phyloP scores from a whole-genome alignment of 2,888 invertebrate genomes.

The Caenorhabditis sinica region DNA sequence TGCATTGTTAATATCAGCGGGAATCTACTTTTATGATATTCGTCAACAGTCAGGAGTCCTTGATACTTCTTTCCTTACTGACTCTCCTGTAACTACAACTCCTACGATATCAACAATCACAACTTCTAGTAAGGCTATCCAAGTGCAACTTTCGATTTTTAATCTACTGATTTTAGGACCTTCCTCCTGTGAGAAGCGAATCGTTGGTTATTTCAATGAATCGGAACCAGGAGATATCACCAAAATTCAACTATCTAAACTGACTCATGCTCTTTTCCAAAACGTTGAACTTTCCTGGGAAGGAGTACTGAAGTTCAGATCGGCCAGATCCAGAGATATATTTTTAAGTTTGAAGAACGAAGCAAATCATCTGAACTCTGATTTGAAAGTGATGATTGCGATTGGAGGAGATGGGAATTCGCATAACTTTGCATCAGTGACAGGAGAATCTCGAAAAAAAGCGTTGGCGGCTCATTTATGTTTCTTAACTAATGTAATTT shows the following conservation, averaged over 20 bases:
- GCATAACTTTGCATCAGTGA: neutral
- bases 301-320: no score
- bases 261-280: neutral
- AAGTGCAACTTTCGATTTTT: no score
- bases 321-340: no score
- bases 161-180: no score
- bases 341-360: neutral
- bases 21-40: neutral
- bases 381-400: conserved; percentile 11
- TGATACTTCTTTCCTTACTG: neutral
- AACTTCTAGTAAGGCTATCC: neutral
- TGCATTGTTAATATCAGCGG: neutral
- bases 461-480: neutral
- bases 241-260: neutral
- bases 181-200: neutral
- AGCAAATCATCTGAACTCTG: neutral
- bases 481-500: neutral
- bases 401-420: conserved; percentile 21
- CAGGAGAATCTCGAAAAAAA: neutral
- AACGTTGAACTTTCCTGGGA: neutral
- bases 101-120: neutral
- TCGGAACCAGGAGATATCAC: neutral
- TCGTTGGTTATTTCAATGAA: neutral
- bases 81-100: neutral
- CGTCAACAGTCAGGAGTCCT: neutral